A percentile compares a stretch with the other conserved stretches of the same genome.
These are phyloP conservation scores for Caenorhabditis sulstoni DNA, from an alignment of 2,888 invertebrate species.

Conservation along the genomic window DNA sequence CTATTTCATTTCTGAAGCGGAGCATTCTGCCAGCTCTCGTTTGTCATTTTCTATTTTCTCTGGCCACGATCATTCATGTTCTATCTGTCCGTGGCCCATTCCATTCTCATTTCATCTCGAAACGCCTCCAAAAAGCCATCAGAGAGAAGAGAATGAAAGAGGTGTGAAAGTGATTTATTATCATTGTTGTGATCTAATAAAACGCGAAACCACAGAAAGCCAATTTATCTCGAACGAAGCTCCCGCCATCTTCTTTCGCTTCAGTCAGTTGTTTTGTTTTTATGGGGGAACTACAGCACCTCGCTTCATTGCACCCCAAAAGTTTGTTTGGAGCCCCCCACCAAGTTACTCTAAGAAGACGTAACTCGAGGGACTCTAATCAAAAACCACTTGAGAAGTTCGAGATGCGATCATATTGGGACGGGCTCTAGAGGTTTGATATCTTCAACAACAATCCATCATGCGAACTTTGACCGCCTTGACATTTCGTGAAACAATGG, in stretches of 20 bases:
- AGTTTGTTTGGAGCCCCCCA: constrained; percentile 14
- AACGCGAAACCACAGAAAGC: constrained; percentile 34
- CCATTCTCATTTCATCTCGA: background rate
- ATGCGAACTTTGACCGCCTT: constrained; percentile 43
- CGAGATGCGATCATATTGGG: constrained; percentile 3
- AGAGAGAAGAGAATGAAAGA: constrained; percentile 1
- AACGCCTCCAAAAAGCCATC: constrained; percentile 16
- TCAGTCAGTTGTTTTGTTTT: constrained; percentile 50
- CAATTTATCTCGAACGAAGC: constrained; percentile 24
- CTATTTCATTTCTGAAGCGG: background rate
- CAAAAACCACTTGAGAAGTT: constrained; percentile 3
- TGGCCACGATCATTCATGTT: background rate
- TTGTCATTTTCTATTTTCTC: constrained; percentile 6
- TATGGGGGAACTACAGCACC: constrained; percentile 28
- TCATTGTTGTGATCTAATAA: constrained; percentile 40
- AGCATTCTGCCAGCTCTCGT: too few relatives aligned
- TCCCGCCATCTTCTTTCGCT: too few relatives aligned
- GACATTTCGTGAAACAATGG: constrained; percentile 38
- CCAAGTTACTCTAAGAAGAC: background rate
- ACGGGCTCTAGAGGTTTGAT: constrained; percentile 5
- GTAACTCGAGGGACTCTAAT: background rate
- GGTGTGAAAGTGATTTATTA: constrained; percentile 53
- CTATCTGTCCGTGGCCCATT: constrained; percentile 12
- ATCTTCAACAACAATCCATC: constrained; percentile 20
- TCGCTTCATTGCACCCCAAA: constrained; percentile 27